A percentile compares a stretch with the other conserved stretches of the same genome.
These are phyloP conservation scores for Dysmachus trigonus DNA, from an alignment of 2,888 invertebrate genomes.

Conservation along the genomic window DNA sequence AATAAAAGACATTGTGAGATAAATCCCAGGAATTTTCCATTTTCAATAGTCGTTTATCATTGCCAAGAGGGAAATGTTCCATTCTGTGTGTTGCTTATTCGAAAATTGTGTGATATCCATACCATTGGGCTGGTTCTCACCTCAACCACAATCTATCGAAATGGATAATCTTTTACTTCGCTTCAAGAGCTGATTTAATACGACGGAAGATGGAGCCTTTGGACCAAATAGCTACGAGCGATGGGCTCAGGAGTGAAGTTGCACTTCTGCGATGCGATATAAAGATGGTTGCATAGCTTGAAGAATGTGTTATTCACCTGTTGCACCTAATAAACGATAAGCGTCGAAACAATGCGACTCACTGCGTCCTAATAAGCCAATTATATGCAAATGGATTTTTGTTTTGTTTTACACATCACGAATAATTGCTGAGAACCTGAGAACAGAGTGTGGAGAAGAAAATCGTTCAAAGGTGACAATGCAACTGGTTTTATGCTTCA, in stretches of 20 bases:
- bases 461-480: neutral
- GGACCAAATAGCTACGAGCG: neutral
- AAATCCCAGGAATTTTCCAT: conserved; percentile 6
- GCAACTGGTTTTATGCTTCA: neutral
- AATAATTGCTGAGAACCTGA: neutral
- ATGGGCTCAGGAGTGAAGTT: neutral
- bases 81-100: neutral
- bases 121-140: neutral
- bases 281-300: neutral
- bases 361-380: neutral
- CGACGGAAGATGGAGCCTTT: neutral
- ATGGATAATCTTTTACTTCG: neutral
- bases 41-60: conserved; percentile 7
- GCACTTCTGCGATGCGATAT: neutral
- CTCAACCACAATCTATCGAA: neutral
- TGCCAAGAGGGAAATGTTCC: neutral
- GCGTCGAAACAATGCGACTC: neutral
- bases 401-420: neutral
- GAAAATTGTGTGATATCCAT: neutral
- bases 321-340: conserved; percentile 1
- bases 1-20: conserved; percentile 11
- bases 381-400: conserved; percentile 21
- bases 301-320: neutral
- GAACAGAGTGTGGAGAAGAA: neutral
- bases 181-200: neutral